Evolutionary conservation across 2,113 vertebrate species (phyloP), one percentile per base, ranked within the genome.

Genomic region (Microcebus murinus): DNA sequence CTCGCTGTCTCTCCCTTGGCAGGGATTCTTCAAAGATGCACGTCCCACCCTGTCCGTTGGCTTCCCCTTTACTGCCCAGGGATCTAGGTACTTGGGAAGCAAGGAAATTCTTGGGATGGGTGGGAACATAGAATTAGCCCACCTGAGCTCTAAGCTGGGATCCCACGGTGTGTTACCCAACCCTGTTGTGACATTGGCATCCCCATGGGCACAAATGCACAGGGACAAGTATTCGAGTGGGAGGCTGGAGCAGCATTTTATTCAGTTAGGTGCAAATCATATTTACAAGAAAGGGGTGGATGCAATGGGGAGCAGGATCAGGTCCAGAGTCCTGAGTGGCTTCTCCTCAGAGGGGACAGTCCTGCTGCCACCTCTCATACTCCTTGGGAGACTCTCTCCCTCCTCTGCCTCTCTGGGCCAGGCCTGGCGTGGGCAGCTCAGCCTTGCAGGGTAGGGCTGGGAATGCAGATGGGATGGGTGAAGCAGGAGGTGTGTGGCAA

Each of bases 341-440:
- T 21, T 65, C 67, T 90, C 59, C 73, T 92, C 36, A 13, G 82
- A 92, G 71, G 95, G 67, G 91, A 89, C 97, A 98, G 97, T 93
- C 97, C 97, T 87, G 95, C 97, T 96, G 86, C 79, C 95, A 76
- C 93, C 95, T 95, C 93, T 65, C 6, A 74, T 7, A 31, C 27
- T 74, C 68, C 27, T 63, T 55, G 61, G 39, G 74, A 81, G 74
- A 92, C 59, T 36, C 20, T 59, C 29, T 59, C 29, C 50, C 61
- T 80, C 52, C 61, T 77, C 71, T 90, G 61, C 52, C 68, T 90
- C 63, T 95, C 91, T 39, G 57, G 68, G 68, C 80, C 91, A 95
- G 86, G 91, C 70, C 76, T 82, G 81, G 55, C 55, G 70, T 63
- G 70, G 36, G 81, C 84, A 82, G 55, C 65, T 90, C 61, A 73